Conservation (phyloP, 2,113 vertebrate species). For the Ochotona curzoniae region DNA sequence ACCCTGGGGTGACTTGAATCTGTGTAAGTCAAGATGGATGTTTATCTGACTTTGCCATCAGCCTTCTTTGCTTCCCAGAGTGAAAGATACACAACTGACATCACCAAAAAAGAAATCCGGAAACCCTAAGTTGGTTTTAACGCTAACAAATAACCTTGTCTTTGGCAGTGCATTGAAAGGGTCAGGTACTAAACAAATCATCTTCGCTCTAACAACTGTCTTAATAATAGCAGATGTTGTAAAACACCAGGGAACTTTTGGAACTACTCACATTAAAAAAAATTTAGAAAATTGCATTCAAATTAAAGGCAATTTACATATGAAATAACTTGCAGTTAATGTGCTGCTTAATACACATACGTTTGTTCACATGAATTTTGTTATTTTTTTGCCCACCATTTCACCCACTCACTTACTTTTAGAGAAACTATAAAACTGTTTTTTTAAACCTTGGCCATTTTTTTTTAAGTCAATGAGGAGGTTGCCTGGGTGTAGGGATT, state of each 20-base stretch:
- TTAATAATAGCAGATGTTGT: conserved; percentile 78
- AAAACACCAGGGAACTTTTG: conserved; percentile 78
- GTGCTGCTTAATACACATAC: conserved; percentile 72
- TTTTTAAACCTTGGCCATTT: conserved; percentile 41
- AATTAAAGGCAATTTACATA: conserved; percentile 79
- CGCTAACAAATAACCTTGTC: conserved; percentile 31
- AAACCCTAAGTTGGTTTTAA: neutral
- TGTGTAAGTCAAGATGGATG: neutral
- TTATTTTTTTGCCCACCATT: conserved; percentile 58
- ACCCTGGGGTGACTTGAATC: neutral
- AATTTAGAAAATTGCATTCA: conserved; percentile 79
- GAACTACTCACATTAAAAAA: conserved; percentile 76
- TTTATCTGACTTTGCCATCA: conserved; percentile 16
- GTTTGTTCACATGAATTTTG: conserved; percentile 70
- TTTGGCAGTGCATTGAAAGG: conserved; percentile 43
- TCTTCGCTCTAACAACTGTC: conserved; percentile 64
- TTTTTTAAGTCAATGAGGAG: neutral
- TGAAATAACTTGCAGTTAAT: conserved; percentile 77
- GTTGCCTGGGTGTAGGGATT: neutral
- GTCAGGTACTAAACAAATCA: conserved; percentile 67
- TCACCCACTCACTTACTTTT: conserved; percentile 56
- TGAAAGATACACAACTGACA: conserved; percentile 10
- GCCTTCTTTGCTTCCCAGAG: neutral
- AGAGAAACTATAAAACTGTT: conserved; percentile 46
- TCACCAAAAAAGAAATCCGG: neutral